A percentile compares a stretch with the other conserved stretches of the same genome.
These are phyloP conservation scores for Caenorhabditis elegans DNA, from an alignment of 1,140 invertebrate species.

Conservation along the genomic window WBcel235 BX284605.5:5518501-5519000, in stretches of 20 bases:
- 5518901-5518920: neutral
- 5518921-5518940: neutral
- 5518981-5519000: constrained; percentile 6
- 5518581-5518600: neutral
- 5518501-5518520: neutral
- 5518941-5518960: neutral
- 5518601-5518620: neutral
- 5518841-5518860: neutral
- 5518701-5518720: neutral
- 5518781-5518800: neutral
- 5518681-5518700: neutral
- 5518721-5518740: neutral
- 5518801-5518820: neutral
- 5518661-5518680: neutral
- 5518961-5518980: constrained; percentile 12
- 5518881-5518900: neutral
- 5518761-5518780: neutral
- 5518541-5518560: too few relatives aligned
- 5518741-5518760: too few relatives aligned
- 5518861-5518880: neutral
- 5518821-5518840: neutral
- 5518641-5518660: neutral
- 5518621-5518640: neutral
- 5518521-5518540: neutral
- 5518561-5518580: too few relatives aligned